Evolutionary conservation across 1,140 invertebrate genomes (phyloP).

Genomic region (Melipona quadrifasciata): DNA sequence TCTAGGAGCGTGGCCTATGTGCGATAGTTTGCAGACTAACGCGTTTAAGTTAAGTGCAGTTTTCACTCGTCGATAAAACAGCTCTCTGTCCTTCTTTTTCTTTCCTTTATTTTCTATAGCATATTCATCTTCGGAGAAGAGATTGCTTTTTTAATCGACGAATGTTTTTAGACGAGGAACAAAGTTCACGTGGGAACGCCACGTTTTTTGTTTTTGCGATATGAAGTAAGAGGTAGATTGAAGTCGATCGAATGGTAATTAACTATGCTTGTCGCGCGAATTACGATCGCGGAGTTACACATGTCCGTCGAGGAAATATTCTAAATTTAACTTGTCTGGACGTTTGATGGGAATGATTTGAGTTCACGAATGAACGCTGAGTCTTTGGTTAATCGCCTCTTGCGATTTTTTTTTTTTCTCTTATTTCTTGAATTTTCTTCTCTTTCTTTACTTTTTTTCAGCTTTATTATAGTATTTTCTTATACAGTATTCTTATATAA

Average conservation of each 20-base stretch:
- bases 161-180: not conserved
- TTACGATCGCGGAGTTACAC: not conserved
- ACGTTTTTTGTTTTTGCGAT: not conserved
- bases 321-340: constrained; percentile 24
- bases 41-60: not conserved
- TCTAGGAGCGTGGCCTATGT: not conserved
- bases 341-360: not conserved
- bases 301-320: not conserved
- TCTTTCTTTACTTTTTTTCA: too few relatives aligned
- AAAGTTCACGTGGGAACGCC: not conserved
- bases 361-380: not conserved
- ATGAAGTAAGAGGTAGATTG: not conserved
- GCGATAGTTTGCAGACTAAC: too few relatives aligned
- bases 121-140: not conserved
- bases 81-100: not conserved
- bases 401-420: not conserved
- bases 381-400: not conserved
- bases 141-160: not conserved
- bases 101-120: not conserved
- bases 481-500: too few relatives aligned
- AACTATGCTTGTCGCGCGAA: constrained; percentile 24
- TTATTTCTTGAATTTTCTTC: not conserved
- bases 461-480: too few relatives aligned
- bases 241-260: constrained; percentile 28
- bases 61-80: not conserved